Evolutionary conservation across 2,888 invertebrate genomes (phyloP).

Genomic region (Itoplectis maculator): DNA sequence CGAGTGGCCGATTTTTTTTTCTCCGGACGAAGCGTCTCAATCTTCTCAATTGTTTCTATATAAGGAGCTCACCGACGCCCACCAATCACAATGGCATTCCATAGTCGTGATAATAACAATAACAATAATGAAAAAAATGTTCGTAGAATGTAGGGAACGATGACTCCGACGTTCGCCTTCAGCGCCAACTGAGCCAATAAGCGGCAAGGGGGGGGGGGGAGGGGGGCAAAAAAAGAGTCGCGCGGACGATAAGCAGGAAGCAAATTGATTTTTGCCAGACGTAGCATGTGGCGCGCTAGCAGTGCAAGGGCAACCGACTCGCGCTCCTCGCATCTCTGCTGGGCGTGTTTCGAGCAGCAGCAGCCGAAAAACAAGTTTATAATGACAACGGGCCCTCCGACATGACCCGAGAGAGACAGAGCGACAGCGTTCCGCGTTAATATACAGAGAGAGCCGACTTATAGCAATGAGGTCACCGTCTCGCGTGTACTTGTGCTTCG

Average conservation of each 20-base stretch:
- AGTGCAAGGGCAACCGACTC: conserved; percentile 5
- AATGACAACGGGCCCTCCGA: conserved; percentile 48
- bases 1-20: too few relatives aligned
- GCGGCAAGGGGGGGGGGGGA: too few relatives aligned
- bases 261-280: conserved; percentile 52
- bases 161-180: neutral
- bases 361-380: conserved; percentile 45
- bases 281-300: conserved; percentile 9
- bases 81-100: neutral
- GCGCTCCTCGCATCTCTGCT: conserved; percentile 1
- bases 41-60: neutral
- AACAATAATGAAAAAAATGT: neutral
- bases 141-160: neutral
- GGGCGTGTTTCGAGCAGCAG: conserved; percentile 15
- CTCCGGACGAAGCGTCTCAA: too few relatives aligned
- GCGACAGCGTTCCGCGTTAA: conserved; percentile 34
- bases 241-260: neutral
- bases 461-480: conserved; percentile 34
- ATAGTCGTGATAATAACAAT: neutral
- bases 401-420: too few relatives aligned
- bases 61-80: neutral
- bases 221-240: conserved; percentile 20
- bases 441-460: conserved; percentile 29
- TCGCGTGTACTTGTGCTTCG: neutral
- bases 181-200: neutral